Evolutionary conservation across 2,888 invertebrate species (phyloP).

Genomic region (Matsumyia berberina): DNA sequence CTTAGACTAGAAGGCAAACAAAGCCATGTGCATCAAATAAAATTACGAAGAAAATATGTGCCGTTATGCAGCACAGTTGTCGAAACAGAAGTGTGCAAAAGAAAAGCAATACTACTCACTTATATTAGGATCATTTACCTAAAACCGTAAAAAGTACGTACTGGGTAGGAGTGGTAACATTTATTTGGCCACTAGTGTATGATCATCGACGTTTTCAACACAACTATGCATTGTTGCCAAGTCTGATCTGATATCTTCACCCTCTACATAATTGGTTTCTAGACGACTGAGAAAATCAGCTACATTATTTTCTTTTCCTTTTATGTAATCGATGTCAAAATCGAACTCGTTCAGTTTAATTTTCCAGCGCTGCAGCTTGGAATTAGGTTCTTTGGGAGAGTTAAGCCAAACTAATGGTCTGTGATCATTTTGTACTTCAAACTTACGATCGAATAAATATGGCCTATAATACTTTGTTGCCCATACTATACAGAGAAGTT

Average conservation of each 20-base stretch:
- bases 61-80: no score
- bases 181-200: no score
- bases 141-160: no score
- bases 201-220: slow-evolving; percentile 29
- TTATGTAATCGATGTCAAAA: slow-evolving; percentile 62
- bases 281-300: slow-evolving; percentile 7
- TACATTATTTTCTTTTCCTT: slow-evolving; percentile 58
- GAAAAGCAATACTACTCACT: no score
- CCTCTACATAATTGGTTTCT: background rate
- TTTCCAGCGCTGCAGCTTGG: background rate
- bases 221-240: slow-evolving; percentile 66
- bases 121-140: no score
- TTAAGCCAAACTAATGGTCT: background rate
- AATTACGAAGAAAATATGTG: no score
- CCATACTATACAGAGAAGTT: slow-evolving; percentile 36
- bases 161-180: no score
- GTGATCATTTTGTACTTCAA: slow-evolving; percentile 30
- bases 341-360: slow-evolving; percentile 5
- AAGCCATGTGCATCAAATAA: no score
- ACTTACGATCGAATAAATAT: background rate
- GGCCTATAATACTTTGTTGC: no score
- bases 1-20: no score
- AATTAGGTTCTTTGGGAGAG: background rate
- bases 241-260: background rate
- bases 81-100: no score